phyloP scores from a whole-genome alignment of 2,113 vertebrate genomes.

The Ia io region DNA sequence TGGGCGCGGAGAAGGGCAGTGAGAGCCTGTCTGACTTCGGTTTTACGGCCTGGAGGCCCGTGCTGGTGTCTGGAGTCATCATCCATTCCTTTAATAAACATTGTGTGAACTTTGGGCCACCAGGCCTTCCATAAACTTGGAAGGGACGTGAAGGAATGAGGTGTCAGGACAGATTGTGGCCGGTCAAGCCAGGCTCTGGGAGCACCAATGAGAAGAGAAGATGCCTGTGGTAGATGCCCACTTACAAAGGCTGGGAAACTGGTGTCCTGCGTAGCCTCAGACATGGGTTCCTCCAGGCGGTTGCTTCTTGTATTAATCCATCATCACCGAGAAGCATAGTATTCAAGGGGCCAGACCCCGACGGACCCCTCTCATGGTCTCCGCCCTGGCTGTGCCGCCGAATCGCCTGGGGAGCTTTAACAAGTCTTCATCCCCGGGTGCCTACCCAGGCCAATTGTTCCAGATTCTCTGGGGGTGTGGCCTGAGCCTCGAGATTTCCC shows the following conservation, averaged over 20 bases:
- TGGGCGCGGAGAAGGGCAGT: too few species aligned
- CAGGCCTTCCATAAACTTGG: neutral
- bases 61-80: neutral
- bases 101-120: neutral
- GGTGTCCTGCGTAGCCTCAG: neutral
- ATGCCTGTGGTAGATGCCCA: neutral
- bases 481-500: neutral
- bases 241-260: neutral
- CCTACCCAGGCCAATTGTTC: neutral
- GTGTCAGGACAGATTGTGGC: neutral
- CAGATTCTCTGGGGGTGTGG: neutral
- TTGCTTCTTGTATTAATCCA: neutral
- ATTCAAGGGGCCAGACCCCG: neutral
- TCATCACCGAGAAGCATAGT: neutral
- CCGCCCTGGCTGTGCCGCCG: neutral
- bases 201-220: neutral
- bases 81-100: neutral
- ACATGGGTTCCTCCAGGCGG: neutral
- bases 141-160: neutral
- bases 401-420: neutral
- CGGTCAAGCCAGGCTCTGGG: neutral
- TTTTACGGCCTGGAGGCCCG: neutral
- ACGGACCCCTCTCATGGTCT: neutral
- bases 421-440: too few species aligned
- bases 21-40: neutral